Evolutionary conservation across 2,113 vertebrate genomes (phyloP).

Genomic region (Lophochroa leadbeateri): DNA sequence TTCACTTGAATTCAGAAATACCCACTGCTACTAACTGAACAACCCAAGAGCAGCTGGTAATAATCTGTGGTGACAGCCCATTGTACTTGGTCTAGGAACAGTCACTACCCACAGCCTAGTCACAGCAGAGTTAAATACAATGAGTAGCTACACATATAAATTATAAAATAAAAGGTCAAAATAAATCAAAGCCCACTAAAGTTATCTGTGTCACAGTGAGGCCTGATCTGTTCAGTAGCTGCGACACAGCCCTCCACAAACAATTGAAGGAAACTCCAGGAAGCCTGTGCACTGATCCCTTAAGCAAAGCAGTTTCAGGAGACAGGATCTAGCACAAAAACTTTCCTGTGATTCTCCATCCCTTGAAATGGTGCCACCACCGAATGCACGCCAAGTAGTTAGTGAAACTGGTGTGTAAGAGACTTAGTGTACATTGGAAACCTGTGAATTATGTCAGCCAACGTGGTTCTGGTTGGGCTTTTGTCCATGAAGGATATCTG

Average conservation of each 20-base stretch:
- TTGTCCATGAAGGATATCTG: slow-evolving; percentile 72
- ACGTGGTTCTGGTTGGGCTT: slow-evolving; percentile 36
- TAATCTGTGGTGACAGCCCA: background rate
- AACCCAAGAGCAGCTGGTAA: background rate
- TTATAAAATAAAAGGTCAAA: background rate
- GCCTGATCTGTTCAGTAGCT: background rate
- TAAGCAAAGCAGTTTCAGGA: background rate
- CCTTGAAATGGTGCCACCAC: slow-evolving; percentile 61
- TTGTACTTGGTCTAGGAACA: background rate
- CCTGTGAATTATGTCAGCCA: slow-evolving; percentile 32
- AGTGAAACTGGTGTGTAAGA: background rate
- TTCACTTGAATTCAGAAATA: background rate
- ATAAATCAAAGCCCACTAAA: slow-evolving; percentile 30
- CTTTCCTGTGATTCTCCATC: slow-evolving; percentile 54
- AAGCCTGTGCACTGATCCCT: slow-evolving; percentile 53
- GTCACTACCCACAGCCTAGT: background rate
- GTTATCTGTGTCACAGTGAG: slow-evolving; percentile 4
- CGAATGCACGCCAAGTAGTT: slow-evolving; percentile 45
- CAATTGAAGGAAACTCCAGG: slow-evolving; percentile 78
- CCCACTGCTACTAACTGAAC: background rate
- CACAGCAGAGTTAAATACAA: background rate
- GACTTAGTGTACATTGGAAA: background rate
- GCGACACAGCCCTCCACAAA: background rate
- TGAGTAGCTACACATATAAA: background rate
- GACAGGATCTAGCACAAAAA: slow-evolving; percentile 6